Evolutionary conservation across 2,888 invertebrate species (phyloP), one percentile per base, ranked within the genome.

Genomic region (Noctuana brunneofusca): DNA sequence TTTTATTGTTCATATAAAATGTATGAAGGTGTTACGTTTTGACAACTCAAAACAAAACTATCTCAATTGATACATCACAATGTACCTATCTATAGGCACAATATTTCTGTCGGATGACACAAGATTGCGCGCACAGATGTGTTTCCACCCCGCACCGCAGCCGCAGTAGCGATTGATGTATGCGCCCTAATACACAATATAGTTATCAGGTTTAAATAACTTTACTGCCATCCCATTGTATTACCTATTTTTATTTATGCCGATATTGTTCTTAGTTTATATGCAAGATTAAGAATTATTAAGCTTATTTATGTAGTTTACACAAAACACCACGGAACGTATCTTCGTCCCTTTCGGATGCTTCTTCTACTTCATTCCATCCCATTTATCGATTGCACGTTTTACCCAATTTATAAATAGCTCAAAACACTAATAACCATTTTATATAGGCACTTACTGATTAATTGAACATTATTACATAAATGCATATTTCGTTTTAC

Each of bases 121-220:
- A 46, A 43, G 16, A 50, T 59, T 43, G 58, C 67, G 67, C 69
- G 69, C 68, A 69, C 66, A 66, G 58, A 65, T 63, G 63, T 57
- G 63, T 66, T 41, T 55, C 54, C 62, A 52, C 56, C 74, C 75
- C 74, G 68, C 63, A 65, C 69, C 66, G 68, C 58, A 64, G 62
- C 67, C 69, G 71, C 69, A 68, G 59, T 69, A 65, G 65, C 68
- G 67, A 69, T 73, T 18, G 43, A 20, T 18, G 20, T 43, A 43
- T 78, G 60, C 71, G 69, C 70, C 74, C 75, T 77, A 62, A 43
- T 38, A 38, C 38, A 38, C 14, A 38, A 38, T 38, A 14, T 38
- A 38, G 1, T 38, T n/a, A 27, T n/a, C 0, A 6, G 1, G 14
- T 38, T 6, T 27, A 6, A 14, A 14, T 14, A 14, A 38, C 14